Evolutionary conservation across 2,797 vertebrate species (phyloP).

Genomic region (Coilia nasus): DNA sequence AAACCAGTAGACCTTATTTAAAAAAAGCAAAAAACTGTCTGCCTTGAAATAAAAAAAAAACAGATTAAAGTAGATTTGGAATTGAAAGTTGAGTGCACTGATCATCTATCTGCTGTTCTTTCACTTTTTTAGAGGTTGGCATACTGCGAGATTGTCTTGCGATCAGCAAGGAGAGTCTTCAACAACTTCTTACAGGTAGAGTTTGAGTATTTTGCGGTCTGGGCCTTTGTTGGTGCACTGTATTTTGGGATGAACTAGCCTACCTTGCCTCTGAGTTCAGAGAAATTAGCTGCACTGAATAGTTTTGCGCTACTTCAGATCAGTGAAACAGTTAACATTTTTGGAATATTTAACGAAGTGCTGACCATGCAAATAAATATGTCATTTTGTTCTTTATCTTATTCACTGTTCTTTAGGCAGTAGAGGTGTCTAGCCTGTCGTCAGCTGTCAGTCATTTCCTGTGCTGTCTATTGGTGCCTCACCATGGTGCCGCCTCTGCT

Average conservation of each 20-base stretch:
- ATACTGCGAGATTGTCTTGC: constrained; percentile 73
- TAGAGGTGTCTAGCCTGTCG: constrained; percentile 77
- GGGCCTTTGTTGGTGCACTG: not conserved
- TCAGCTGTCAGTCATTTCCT: constrained; percentile 82
- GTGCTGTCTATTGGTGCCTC: constrained; percentile 77
- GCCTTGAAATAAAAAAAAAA: too few species aligned
- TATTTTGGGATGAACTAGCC: not conserved
- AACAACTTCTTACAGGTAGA: constrained; percentile 79
- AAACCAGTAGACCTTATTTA: too few species aligned
- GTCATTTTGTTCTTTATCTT: not conserved
- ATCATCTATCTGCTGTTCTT: constrained; percentile 11
- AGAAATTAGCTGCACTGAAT: not conserved
- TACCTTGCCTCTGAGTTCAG: not conserved
- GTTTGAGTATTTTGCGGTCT: not conserved
- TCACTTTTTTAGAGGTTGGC: constrained; percentile 67
- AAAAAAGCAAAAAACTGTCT: too few species aligned
- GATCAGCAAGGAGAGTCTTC: constrained; percentile 76
- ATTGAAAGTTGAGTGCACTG: not conserved
- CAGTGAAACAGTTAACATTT: too few species aligned
- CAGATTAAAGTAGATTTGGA: too few species aligned
- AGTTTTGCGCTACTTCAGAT: too few species aligned
- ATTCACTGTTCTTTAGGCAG: constrained; percentile 64
- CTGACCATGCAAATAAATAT: not conserved
- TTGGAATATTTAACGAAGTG: not conserved
- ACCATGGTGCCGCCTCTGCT: constrained; percentile 63